These are phyloP conservation scores for Caretta caretta DNA, from an alignment of 2,113 vertebrate species.

Conservation along the genomic window DNA sequence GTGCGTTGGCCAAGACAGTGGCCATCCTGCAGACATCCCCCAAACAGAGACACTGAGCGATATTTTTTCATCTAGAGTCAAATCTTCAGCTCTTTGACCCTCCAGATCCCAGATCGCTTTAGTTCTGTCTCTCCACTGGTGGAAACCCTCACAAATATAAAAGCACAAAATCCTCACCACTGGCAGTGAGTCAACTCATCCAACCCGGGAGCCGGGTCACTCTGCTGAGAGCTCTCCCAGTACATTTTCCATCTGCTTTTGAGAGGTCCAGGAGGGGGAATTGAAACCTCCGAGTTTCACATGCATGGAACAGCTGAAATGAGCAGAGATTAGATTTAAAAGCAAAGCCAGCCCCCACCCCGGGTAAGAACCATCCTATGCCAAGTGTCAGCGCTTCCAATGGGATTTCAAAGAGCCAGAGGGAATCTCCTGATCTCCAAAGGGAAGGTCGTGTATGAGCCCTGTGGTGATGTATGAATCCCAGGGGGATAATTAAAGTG, in stretches of 20 bases:
- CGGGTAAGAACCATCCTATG: not conserved
- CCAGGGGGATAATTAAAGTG: not conserved
- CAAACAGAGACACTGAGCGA: accelerated
- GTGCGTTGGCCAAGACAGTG: not conserved
- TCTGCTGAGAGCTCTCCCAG: not conserved
- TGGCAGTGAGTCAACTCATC: not conserved
- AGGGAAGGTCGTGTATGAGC: not conserved
- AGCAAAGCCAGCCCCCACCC: not conserved
- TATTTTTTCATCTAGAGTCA: not conserved
- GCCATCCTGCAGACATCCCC: accelerated
- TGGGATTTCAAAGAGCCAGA: not conserved
- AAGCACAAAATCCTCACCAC: not conserved
- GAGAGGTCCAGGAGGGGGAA: not conserved
- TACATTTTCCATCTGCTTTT: not conserved
- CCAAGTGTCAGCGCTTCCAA: not conserved
- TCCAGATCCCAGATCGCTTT: not conserved
- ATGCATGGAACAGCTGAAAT: accelerated
- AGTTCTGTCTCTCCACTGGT: not conserved
- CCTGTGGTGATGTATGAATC: not conserved
- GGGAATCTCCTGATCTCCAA: not conserved
- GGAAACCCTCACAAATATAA: not conserved
- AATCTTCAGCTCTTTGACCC: not conserved
- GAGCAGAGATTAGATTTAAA: not conserved
- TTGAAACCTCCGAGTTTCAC: not conserved
- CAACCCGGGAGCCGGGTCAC: not conserved